Base-by-base conservation (phyloP, 2,113 vertebrate species). In the Entelurus aequoreus region DNA sequence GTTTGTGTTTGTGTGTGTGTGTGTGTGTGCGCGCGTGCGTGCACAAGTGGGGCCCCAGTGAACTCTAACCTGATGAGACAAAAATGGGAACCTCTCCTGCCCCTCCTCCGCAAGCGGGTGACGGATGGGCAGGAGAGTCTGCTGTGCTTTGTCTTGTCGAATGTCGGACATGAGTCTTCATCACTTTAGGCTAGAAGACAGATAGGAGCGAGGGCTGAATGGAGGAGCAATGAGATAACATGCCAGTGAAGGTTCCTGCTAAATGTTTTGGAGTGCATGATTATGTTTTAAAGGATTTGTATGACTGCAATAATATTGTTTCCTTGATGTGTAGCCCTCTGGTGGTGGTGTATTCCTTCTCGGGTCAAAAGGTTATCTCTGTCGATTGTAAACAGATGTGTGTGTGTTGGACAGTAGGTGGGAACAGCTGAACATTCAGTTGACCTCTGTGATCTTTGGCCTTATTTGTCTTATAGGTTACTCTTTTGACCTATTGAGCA, bases 121-220 rank as follows among this genome's bases (percentile, higher is more conserved):
- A 88, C 83, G 81, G 79, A 83, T 72, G 71, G 66, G 76, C 72
- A 65, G 74, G 62, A 72, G 68, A 77, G 72, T 66, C 61, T 76
- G 69, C 56, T 57, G 56, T 61, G 71, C 69, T 75, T 80, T 81
- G 81, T 72, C 67, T 57, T 79, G 74, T 81, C 82, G 73, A 75
- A 86, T 82, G 76, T 75, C 16, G 57, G 52, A 74, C 74, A 81
- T 83, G 79, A 84, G 69, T 80, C 54, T 72, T 66, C 69, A 82
- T 82, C 74, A 83, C 49, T 62, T 68, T 28, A 51, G 61, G 35
- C 38, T 19, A 40, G 37, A 65, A 35, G 53, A 75, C 36, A 62
- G 72, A 71, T 65, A 65, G 42, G 70, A 71, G 66, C 4, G 8
- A 74, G 50, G 70, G 54, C 70, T 69, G 35, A 15, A 19, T 38